Evolutionary conservation across 2,113 vertebrate genomes (phyloP), one percentile per base, ranked within the genome.

Genomic region (Arvicanthis niloticus): DNA sequence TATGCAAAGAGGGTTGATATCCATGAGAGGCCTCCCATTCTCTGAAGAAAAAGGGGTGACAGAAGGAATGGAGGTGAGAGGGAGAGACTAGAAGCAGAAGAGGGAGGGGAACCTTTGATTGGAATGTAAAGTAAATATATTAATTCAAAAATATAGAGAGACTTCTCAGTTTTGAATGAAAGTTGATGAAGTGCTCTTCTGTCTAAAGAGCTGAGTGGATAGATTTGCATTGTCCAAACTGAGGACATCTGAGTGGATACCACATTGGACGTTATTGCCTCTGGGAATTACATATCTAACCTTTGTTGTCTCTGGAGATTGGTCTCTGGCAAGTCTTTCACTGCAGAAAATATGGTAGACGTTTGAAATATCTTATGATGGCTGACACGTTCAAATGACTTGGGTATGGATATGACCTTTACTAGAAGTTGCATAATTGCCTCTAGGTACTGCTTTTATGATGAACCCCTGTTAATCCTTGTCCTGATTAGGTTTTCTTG

Each of bases 401-500:
- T 91, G 34, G 16, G 9, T 29, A 76, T 12, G 0, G 11, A 62
- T 3, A 56, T 48, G 0, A 4, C 16, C 1, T 76, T 53, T 58
- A 0, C 3, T 91, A 11, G 1, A 1, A 67, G 16, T 9, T 82
- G 37, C 58, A 58, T 72, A 24, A 82, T 65, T 21, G 48, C 17
- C 3, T 86, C 56, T 22, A 37, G 53, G n/a, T 62, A 42, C n/a
- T 29, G n/a, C 56, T 67, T 9, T 37, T 42, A 17, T 51, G 9
- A 80, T 13, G 2, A 48, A 51, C 22, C 1, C 13, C 34, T 15
- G 62, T 37, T 24, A 17, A 2, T 85, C 0, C 0, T 7, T 40
- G 22, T 82, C n/a, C 22, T 40, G 22, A 62, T 60, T 60, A 42
- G 53, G 22, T 40, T 82, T 82, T 60, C 24, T 60, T 58, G 21